Conservation (phyloP, 30 jellyfish, hydroid and myxozoan species). For the Cassiopea andromeda region DNA sequence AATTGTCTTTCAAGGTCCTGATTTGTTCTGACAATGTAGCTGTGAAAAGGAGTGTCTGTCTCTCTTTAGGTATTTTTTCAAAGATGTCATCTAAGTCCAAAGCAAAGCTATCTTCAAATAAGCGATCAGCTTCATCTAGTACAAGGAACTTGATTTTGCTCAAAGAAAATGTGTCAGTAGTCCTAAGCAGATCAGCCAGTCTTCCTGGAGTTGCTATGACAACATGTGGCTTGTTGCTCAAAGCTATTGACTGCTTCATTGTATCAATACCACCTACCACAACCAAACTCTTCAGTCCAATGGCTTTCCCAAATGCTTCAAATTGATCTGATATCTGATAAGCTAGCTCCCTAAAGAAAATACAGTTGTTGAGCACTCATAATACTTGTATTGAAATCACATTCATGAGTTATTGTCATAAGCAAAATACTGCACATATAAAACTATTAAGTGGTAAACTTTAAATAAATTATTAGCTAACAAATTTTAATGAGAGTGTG, state of each 20-base stretch:
- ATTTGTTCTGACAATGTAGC: constrained; percentile 90
- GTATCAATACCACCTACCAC: constrained; percentile 91
- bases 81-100: constrained; percentile 75
- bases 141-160: constrained; percentile 77
- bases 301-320: constrained; percentile 89
- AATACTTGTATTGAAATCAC: background rate
- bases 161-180: constrained; percentile 71
- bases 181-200: constrained; percentile 73
- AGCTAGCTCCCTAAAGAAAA: constrained; percentile 83
- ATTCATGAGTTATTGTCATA: too few relatives aligned
- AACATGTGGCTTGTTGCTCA: constrained; percentile 90
- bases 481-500: too few relatives aligned
- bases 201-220: constrained; percentile 99
- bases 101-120: constrained; percentile 79
- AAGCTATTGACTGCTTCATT: constrained; percentile 77
- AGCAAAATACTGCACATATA: too few relatives aligned
- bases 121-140: constrained; percentile 95
- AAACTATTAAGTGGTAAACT: too few relatives aligned
- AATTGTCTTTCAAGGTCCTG: constrained; percentile 32
- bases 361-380: background rate
- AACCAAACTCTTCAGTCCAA: constrained; percentile 75
- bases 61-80: constrained; percentile 72
- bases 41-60: constrained; percentile 94
- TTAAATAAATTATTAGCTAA: too few relatives aligned
- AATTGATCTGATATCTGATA: constrained; percentile 97